Evolutionary conservation across 2,888 invertebrate genomes (phyloP), one percentile per base, ranked within the genome.

Genomic region (Epistrophella euchroma): DNA sequence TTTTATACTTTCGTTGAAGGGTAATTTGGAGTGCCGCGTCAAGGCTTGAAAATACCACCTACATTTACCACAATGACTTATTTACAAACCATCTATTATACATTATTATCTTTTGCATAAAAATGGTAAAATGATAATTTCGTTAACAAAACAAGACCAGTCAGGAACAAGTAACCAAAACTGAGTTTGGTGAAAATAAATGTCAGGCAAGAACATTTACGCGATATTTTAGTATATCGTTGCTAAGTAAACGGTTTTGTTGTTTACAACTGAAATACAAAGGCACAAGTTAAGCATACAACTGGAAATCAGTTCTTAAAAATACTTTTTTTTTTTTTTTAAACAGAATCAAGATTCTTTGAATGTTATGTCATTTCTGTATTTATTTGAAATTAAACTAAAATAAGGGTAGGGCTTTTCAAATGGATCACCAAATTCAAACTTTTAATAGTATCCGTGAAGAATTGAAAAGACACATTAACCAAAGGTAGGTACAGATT

Each of bases 401-500:
- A n/a, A n/a, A n/a, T n/a, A n/a, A n/a, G n/a, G n/a, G n/a, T n/a
- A n/a, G n/a, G n/a, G n/a, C n/a, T n/a, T n/a, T n/a, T 2, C 15
- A 47, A 19, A 66, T 66, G 66, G 52, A 73, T 17, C 32, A 15
- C 45, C 15, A 74, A 52, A 68, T 47, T n/a, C 6, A 50, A 10
- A 2, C 35, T 11, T 71, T 82, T 15, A 52, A 75, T 22, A 52
- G 15, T 9, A 78, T 86, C 43, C 82, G 74, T 0, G 45, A 55
- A 11, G 86, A 82, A 78, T 72, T 82, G 10, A 74, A 74, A 43
- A 77, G 72, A 70, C 25, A 71, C 19, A 71, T 86, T 15, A 47
- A 11, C 17, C 19, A 74, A 32, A 45, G 74, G 85, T 86, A 28
- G 0, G 4, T 28, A 28, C 6, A 28, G 0, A 6, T 28, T 28